These are phyloP conservation scores for Felis catus DNA, from an alignment of 2,113 vertebrate species.

Conservation along the genomic window DNA sequence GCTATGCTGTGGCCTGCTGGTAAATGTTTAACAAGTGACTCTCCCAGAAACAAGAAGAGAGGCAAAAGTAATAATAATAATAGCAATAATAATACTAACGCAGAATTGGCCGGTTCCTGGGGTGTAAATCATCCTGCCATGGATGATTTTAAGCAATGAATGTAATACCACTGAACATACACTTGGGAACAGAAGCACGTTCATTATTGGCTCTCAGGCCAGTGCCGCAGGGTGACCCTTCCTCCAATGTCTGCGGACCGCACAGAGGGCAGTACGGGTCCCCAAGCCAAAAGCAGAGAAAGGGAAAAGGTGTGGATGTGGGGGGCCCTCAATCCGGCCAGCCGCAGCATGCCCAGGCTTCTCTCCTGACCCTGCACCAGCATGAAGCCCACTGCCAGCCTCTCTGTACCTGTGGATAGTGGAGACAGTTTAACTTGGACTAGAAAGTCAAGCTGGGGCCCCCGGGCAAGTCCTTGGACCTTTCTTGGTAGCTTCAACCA, in stretches of 20 bases:
- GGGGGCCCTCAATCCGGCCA: rapidly evolving
- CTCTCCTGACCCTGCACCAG: rapidly evolving
- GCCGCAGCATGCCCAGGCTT: background rate
- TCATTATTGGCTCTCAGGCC: background rate
- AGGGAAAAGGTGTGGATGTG: background rate
- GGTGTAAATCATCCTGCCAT: background rate
- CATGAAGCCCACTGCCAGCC: background rate
- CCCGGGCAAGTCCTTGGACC: background rate
- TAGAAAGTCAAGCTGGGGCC: background rate
- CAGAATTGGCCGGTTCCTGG: rapidly evolving
- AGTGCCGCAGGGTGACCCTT: rapidly evolving
- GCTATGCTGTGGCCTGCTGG: too few species aligned
- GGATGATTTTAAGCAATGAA: background rate
- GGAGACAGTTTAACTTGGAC: background rate
- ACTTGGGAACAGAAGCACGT: background rate
- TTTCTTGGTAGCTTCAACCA: background rate
- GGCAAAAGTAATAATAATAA: background rate
- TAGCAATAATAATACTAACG: background rate
- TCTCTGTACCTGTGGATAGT: background rate
- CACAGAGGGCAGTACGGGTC: background rate
- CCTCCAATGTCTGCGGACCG: rapidly evolving
- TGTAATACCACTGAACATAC: rapidly evolving
- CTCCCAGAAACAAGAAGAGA: background rate
- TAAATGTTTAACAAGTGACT: background rate
- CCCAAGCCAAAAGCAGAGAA: background rate